Evolutionary conservation across 2,797 vertebrate species (phyloP).

Genomic region (Phoebastria nigripes): DNA sequence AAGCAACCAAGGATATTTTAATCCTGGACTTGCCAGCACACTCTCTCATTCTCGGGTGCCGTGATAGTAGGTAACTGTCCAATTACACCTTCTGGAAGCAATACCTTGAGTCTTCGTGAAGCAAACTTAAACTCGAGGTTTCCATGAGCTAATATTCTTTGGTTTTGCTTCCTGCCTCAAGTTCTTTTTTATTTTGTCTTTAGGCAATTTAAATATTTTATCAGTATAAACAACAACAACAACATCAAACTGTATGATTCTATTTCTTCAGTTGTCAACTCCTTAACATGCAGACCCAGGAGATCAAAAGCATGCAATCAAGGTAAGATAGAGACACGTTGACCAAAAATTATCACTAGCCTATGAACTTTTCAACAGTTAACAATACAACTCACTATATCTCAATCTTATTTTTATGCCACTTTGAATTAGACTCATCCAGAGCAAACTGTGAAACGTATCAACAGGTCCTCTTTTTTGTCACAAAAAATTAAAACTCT

Average conservation of each 20-base stretch:
- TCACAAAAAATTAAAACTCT: not conserved
- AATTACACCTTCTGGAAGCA: not conserved
- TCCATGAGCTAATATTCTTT: not conserved
- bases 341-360: not conserved
- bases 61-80: not conserved
- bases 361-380: not conserved
- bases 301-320: not conserved
- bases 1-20: not conserved
- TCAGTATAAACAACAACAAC: slow-evolving; percentile 15
- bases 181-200: not conserved
- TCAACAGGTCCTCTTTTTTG: not conserved
- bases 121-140: not conserved
- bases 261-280: not conserved
- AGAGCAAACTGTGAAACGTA: not conserved
- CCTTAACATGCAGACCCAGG: not conserved
- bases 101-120: fast-evolving
- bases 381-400: not conserved
- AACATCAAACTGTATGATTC: not conserved
- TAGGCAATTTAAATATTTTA: slow-evolving; percentile 37
- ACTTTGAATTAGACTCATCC: not conserved
- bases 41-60: not conserved
- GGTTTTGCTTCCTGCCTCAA: not conserved
- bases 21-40: not conserved
- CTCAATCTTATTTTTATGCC: not conserved
- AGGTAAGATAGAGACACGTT: not conserved